Conservation (phyloP, 2,113 vertebrate genomes). For the Centropus bengalensis region DNA sequence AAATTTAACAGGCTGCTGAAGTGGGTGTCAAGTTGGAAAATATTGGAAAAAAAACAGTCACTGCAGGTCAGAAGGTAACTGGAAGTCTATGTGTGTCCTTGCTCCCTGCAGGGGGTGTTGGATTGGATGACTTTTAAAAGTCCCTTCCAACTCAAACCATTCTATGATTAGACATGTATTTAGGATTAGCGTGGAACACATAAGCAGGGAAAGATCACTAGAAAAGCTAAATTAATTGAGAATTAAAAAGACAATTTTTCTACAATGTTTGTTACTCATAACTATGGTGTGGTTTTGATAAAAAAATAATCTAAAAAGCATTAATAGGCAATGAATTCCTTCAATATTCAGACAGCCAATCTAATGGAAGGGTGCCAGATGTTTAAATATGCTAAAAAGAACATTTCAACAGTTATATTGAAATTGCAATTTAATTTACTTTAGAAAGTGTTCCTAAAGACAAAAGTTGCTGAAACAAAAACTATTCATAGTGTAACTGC, state of each 20-base stretch:
- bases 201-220: not conserved
- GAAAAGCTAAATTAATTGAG: not conserved
- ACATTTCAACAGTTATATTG: not conserved
- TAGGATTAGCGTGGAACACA: not conserved
- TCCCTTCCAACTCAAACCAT: too few relatives aligned
- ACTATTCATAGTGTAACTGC: not conserved
- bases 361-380: not conserved
- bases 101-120: too few relatives aligned
- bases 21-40: not conserved
- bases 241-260: not conserved
- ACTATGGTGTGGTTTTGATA: not conserved
- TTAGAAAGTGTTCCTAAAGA: not conserved
- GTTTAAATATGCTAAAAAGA: not conserved
- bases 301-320: not conserved
- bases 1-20: not conserved
- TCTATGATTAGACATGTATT: not conserved
- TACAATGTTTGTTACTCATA: not conserved
- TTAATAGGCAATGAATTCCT: not conserved
- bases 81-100: too few relatives aligned
- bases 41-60: not conserved
- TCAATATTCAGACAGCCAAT: not conserved
- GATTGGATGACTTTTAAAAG: too few relatives aligned
- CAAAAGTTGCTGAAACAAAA: not conserved
- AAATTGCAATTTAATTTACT: not conserved
- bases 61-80: not conserved